phyloP scores from a whole-genome alignment of 2,888 invertebrate species.

The Drosophila dives region DNA sequence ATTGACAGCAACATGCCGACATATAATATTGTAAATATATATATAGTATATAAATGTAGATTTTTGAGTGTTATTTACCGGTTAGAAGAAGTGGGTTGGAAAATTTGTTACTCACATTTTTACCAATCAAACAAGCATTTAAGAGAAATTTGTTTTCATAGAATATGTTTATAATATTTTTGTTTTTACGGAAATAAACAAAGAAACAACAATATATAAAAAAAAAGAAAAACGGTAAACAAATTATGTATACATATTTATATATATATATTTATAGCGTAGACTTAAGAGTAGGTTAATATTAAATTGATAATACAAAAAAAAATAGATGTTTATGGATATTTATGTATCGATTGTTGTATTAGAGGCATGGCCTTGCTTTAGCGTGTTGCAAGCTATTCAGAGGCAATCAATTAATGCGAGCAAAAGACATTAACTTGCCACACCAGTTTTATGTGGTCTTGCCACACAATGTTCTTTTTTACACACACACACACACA shows the following conservation, averaged over 20 bases:
- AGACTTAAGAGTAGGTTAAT: conserved; percentile 30
- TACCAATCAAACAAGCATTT: conserved; percentile 84
- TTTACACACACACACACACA: conserved; percentile 4
- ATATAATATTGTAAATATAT: conserved; percentile 27
- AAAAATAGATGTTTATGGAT: background rate
- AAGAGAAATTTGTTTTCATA: conserved; percentile 82
- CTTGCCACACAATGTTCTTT: conserved; percentile 23
- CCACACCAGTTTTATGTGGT: conserved; percentile 10
- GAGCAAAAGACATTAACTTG: conserved; percentile 27
- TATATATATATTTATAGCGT: conserved; percentile 22
- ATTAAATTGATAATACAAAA: conserved; percentile 2
- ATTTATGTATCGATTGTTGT: background rate
- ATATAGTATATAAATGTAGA: conserved; percentile 25
- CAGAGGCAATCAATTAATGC: conserved; percentile 21
- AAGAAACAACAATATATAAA: conserved; percentile 71
- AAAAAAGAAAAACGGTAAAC: conserved; percentile 48
- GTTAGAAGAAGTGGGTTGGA: conserved; percentile 71
- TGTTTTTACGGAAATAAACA: conserved; percentile 53
- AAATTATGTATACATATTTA: conserved; percentile 59
- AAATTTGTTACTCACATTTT: conserved; percentile 84
- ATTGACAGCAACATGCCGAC: conserved; percentile 58
- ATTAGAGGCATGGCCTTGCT: background rate
- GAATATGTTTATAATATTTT: conserved; percentile 65
- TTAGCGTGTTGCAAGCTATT: conserved; percentile 1
- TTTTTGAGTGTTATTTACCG: conserved; percentile 64